Percentiles rank a stretch among this genome's conserved stretches.
phyloP scores from a whole-genome alignment of 2,888 invertebrate genomes.

The Digitonthophagus gazella region DNA sequence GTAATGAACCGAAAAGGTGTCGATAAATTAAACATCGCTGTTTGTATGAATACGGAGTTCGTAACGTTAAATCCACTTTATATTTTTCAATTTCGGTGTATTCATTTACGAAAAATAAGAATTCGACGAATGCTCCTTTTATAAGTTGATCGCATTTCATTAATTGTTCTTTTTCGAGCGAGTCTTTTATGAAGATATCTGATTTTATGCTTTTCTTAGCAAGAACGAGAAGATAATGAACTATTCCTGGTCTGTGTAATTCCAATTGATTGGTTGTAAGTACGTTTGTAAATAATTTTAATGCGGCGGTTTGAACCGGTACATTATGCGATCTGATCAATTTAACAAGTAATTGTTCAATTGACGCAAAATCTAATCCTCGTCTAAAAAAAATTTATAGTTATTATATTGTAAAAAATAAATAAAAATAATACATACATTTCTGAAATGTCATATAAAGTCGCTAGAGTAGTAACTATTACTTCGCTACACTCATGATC shows the following conservation, averaged over 20 bases:
- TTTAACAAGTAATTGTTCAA: slow-evolving; percentile 13
- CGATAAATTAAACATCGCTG: slow-evolving; percentile 18
- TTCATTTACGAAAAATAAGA: slow-evolving; percentile 18
- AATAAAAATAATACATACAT: slow-evolving; percentile 6
- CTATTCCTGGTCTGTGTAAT: slow-evolving; percentile 2
- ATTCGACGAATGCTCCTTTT: slow-evolving; percentile 11
- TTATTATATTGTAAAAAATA: no score
- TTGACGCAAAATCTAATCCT: neutral
- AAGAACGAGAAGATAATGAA: slow-evolving; percentile 12
- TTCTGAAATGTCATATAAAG: slow-evolving; percentile 16
- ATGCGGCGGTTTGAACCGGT: slow-evolving; percentile 12
- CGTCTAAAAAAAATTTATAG: slow-evolving; percentile 17
- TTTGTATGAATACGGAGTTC: slow-evolving; percentile 14
- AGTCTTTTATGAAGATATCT: slow-evolving; percentile 12
- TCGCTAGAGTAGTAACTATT: slow-evolving; percentile 9
- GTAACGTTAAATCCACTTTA: neutral
- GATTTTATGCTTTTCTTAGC: slow-evolving; percentile 17
- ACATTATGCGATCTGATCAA: slow-evolving; percentile 1
- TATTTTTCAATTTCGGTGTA: slow-evolving; percentile 10
- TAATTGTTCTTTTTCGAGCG: slow-evolving; percentile 15
- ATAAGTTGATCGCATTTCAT: slow-evolving; percentile 9
- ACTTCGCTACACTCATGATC: neutral
- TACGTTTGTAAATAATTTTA: slow-evolving; percentile 18
- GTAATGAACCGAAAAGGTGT: slow-evolving; percentile 13
- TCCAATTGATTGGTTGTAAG: slow-evolving; percentile 15